Base-by-base conservation (phyloP, 2,113 vertebrate species). In the Aphyosemion australe region DNA sequence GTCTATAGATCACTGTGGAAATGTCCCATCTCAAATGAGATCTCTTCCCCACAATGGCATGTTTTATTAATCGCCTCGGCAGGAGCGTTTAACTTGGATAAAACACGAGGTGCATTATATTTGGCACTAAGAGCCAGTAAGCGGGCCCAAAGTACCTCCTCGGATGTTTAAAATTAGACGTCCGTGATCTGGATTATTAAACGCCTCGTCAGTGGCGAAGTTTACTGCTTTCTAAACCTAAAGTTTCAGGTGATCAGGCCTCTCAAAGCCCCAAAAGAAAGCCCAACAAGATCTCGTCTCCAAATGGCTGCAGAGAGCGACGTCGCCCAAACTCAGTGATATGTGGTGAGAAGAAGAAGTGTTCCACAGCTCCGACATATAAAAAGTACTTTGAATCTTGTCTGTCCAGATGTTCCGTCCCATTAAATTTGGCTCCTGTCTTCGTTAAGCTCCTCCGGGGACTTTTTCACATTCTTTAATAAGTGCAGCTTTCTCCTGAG, bases 1-100 rank as follows among this genome's bases (percentile, higher is more conserved):
- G 65, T 51, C 82, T 77, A 84, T 87, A 77, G 74, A 88, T 88
- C 79, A 77, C 78, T 69, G 73, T 74, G 74, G 80, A 51, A 73
- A 31, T 0, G 68, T 61, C 64, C 61, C 51, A 84, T 82, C 80
- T 74, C 48, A 82, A 80, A 84, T 76, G 68, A 72, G 69, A 82
- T 84, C 78, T 83, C 71, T 70, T 71, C 72, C 20, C 37, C 61
- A 65, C 72, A 73, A 76, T 78, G 73, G 43, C 74, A 26, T 69
- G 41, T 70, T 61, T 76, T 76, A 79, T 80, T 68, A 81, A 83
- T 76, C 43, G 71, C 66, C 58, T 80, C 42, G 61, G 54, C 65
- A 46, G 52, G 76, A 75, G 58, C 47, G 12, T 82, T 77, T 80
- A 74, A 72, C 60, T 84, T 79, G 52, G 84, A 84, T 79, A 60